phyloP scores from a whole-genome alignment of 2,888 invertebrate species.

The Eristalinus sepulchralis region DNA sequence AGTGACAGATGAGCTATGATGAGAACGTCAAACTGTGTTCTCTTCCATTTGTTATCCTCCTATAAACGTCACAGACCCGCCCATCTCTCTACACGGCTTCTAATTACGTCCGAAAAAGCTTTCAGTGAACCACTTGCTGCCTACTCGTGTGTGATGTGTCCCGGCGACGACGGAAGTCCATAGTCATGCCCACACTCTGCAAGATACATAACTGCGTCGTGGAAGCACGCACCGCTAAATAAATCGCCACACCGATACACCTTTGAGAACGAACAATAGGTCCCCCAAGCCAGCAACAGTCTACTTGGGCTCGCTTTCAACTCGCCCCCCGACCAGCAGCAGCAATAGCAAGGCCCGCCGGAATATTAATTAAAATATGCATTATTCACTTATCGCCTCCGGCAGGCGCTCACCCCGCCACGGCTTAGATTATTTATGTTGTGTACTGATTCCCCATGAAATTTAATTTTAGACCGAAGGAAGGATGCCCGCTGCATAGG shows the following conservation, averaged over 20 bases:
- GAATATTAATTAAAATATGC: conserved; percentile 58
- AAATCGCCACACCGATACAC: not conserved
- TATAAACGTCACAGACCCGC: too few relatives aligned
- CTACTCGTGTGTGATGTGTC: too few relatives aligned
- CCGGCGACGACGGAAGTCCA: not conserved
- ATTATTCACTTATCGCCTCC: conserved; percentile 51
- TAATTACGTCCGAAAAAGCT: too few relatives aligned
- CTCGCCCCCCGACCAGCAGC: not conserved
- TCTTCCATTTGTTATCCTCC: too few relatives aligned
- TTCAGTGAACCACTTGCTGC: too few relatives aligned
- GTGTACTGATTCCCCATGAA: conserved; percentile 50
- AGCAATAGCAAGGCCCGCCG: not conserved
- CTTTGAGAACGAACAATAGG: not conserved
- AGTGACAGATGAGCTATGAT: too few relatives aligned
- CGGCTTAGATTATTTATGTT: conserved; percentile 42
- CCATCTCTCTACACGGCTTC: too few relatives aligned
- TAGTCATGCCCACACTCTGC: not conserved
- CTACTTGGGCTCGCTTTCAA: not conserved
- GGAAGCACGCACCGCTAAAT: not conserved
- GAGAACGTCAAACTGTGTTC: too few relatives aligned
- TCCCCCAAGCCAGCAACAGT: not conserved
- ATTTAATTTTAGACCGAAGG: conserved; percentile 39
- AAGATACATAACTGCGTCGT: not conserved
- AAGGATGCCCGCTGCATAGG: conserved; percentile 8
- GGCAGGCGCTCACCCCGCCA: conserved; percentile 16